phyloP scores from a whole-genome alignment of 1,140 invertebrate species.

The Rhynchophorus ferrugineus region DNA sequence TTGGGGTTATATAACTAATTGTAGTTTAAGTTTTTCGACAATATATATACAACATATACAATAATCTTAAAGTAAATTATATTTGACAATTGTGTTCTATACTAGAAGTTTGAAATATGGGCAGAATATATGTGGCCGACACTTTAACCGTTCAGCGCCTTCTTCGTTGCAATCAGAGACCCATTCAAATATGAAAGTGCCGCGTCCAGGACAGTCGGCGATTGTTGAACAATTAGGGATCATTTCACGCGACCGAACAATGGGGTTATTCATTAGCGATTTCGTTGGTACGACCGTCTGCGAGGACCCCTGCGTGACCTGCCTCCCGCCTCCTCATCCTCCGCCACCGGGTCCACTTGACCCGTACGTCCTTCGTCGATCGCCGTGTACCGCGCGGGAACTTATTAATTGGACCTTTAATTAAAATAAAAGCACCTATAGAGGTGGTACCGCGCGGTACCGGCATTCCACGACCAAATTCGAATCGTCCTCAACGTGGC shows the following conservation, averaged over 20 bases:
- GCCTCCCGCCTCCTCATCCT: too few relatives aligned
- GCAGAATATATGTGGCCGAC: constrained; percentile 1
- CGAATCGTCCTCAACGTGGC: constrained; percentile 9
- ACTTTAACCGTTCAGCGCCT: not conserved
- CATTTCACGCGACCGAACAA: constrained; percentile 37
- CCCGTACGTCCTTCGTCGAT: not conserved
- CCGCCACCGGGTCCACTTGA: too few relatives aligned
- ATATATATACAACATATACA: too few relatives aligned
- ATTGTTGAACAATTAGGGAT: constrained; percentile 39
- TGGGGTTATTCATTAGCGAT: constrained; percentile 35
- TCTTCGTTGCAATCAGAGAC: constrained; percentile 29
- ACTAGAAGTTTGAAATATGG: too few relatives aligned
- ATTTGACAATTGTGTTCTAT: too few relatives aligned
- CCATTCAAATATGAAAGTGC: constrained; percentile 33
- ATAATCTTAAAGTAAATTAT: too few relatives aligned
- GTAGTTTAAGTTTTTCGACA: too few relatives aligned
- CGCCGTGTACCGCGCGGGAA: not conserved
- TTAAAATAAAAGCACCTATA: constrained; percentile 10
- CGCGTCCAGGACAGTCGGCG: constrained; percentile 25
- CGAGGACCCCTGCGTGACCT: too few relatives aligned
- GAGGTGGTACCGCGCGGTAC: constrained; percentile 6
- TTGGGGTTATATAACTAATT: too few relatives aligned
- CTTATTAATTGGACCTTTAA: constrained; percentile 1
- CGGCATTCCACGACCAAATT: constrained; percentile 19
- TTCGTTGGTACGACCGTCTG: constrained; percentile 20